Evolutionary conservation across 1,140 invertebrate genomes (phyloP), one percentile per base, ranked within the genome.

Genomic region (Leptoteleia sp.): DNA sequence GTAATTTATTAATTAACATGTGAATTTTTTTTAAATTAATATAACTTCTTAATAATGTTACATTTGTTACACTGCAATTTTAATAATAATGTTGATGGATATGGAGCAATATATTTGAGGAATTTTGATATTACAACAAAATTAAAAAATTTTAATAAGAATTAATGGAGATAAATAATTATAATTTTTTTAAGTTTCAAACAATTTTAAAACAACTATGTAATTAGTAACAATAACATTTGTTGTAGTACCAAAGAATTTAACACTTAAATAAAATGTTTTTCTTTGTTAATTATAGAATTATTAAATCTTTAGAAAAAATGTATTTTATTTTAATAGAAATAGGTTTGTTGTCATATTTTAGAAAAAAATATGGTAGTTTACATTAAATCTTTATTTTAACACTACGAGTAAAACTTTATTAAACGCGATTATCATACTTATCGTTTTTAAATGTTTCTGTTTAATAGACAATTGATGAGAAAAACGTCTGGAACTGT

Each of bases 121-220:
- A 29, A 1, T 29, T 29, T 57, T 57, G 35, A 57, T 57, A 57
- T 57, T 57, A 42, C 52, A 57, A 57, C 25, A 42, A 52, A 11
- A 31, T 31, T 11, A 15, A 48, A 7, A 16, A 12, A 2, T 12
- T 9, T 35, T 35, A 35, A 35, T 35, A 3, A 22, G 19, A 22
- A 5, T n/a, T n/a, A n/a, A n/a, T n/a, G n/a, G n/a, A n/a, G n/a
- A n/a, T n/a, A n/a, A n/a, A n/a, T n/a, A n/a, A n/a, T n/a, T n/a
- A n/a, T n/a, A n/a, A n/a, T n/a, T n/a, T n/a, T n/a, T n/a, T n/a
- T n/a, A n/a, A n/a, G n/a, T n/a, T 22, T 22, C 2, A 22, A 22
- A 3, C 19, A 22, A 22, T 22, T 22, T 22, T 22, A 22, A 22
- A 22, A 5, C 19, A 3, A 5, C 11, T 11, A 35, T 12, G 9